Percentiles rank a stretch among this genome's conserved stretches.
Evolutionary conservation across 2,113 vertebrate species (phyloP).

Genomic region (Oxyura jamaicensis): DNA sequence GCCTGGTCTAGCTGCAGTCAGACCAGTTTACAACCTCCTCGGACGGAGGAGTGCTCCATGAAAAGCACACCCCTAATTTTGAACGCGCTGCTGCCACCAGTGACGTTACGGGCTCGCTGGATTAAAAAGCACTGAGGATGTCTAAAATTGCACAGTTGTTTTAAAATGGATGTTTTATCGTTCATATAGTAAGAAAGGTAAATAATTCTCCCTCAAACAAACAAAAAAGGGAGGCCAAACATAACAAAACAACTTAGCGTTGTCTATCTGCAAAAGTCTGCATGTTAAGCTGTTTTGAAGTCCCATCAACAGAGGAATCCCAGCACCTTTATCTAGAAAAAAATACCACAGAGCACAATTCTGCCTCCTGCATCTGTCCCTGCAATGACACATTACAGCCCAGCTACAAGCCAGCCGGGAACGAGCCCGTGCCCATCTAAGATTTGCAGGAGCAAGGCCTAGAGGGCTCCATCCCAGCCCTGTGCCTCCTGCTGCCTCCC

Average conservation of each 20-base stretch:
- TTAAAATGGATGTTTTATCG: neutral
- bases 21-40: neutral
- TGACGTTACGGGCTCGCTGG: neutral
- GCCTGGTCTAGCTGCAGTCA: neutral
- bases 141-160: neutral
- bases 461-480: neutral
- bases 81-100: neutral
- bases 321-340: neutral
- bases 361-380: neutral
- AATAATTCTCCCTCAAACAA: neutral
- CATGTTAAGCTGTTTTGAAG: neutral
- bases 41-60: neutral
- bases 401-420: neutral
- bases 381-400: neutral
- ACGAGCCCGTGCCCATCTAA: fast-evolving
- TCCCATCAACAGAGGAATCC: neutral
- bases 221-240: neutral
- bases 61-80: neutral
- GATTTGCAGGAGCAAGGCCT: neutral
- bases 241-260: neutral
- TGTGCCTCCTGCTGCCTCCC: neutral
- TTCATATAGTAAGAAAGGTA: neutral
- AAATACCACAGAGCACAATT: neutral
- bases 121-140: neutral
- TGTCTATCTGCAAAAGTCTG: neutral